Evolutionary conservation across 2,113 vertebrate species (phyloP), one percentile per base, ranked within the genome.

Genomic region (Chlorocebus sabaeus): DNA sequence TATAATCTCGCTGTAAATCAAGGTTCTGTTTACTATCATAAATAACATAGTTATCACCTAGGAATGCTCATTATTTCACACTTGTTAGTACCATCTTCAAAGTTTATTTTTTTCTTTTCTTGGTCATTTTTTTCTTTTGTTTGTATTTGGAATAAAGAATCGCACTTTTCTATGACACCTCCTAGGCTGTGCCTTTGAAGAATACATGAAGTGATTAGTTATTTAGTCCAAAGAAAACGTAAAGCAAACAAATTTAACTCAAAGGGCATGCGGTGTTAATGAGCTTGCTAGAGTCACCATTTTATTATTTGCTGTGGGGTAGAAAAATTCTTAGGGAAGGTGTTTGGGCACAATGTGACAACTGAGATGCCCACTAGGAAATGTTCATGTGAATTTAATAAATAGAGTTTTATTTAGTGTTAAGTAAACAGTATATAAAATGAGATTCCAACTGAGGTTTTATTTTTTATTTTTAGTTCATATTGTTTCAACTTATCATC

Each of bases 401-500:
- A 23, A 52, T 0, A 23, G 4, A 45, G 8, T 32, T 81, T 8
- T 52, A n/a, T 27, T 80, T 82, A 76, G 20, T 83, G 1, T 14
- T 86, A 92, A 80, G 2, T 57, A 73, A 97, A 57, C 7, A 68
- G 8, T 32, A 40, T 55, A 57, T 45, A 86, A 25, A 89, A 57
- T 72, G 16, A 43, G 70, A 45, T 52, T 61, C 27, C 52, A 8
- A 43, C 4, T 81, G 30, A 55, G 1, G 0, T 61, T 78, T 67
- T n/a, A 64, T 20, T 25, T 82, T n/a, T 5, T 64, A 80, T n/a
- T 8, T 68, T 73, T 81, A 16, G n/a, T 40, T 90, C 18, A 32
- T 38, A 85, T 89, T 64, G 23, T 90, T 83, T 93, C n/a, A 52
- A 32, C 87, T 87, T 97, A 40, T 89, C 2, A 43, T 76, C 18